Evolutionary conservation across 2,113 vertebrate species (phyloP).

Genomic region (Ursus arctos): DNA sequence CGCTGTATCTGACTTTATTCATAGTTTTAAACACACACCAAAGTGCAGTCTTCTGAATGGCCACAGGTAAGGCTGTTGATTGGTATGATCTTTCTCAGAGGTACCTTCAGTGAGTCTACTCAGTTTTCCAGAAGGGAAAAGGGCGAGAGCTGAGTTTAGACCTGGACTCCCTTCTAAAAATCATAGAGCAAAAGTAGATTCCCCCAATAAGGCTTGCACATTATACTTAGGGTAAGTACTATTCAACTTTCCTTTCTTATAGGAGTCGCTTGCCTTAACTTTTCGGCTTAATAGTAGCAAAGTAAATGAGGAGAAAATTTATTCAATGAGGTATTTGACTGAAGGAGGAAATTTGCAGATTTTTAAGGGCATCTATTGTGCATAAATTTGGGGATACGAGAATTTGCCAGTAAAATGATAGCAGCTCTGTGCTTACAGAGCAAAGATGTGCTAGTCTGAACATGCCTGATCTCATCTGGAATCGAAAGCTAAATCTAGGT

Average conservation of each 20-base stretch:
- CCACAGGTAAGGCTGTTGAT: slow-evolving; percentile 84
- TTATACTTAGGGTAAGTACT: slow-evolving; percentile 80
- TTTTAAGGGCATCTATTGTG: slow-evolving; percentile 80
- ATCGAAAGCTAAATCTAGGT: slow-evolving; percentile 87
- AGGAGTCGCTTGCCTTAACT: slow-evolving; percentile 73
- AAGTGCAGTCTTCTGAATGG: slow-evolving; percentile 85
- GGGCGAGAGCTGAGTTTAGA: slow-evolving; percentile 71
- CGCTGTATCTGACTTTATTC: slow-evolving; percentile 82
- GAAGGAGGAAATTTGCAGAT: slow-evolving; percentile 76
- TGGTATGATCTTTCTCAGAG: slow-evolving; percentile 82
- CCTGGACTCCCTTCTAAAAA: slow-evolving; percentile 66
- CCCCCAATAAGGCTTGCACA: slow-evolving; percentile 73
- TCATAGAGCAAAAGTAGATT: slow-evolving; percentile 75
- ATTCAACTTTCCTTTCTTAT: slow-evolving; percentile 80
- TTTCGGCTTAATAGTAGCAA: slow-evolving; percentile 60
- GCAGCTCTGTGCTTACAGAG: slow-evolving; percentile 73
- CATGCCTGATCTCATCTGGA: slow-evolving; percentile 87
- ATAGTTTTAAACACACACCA: slow-evolving; percentile 76
- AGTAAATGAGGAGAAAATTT: slow-evolving; percentile 68
- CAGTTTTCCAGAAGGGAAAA: slow-evolving; percentile 83
- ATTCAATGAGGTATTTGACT: slow-evolving; percentile 61
- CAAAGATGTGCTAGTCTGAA: slow-evolving; percentile 83
- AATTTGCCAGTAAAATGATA: slow-evolving; percentile 77
- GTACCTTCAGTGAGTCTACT: slow-evolving; percentile 75
- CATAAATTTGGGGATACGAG: slow-evolving; percentile 73